Base-by-base conservation (phyloP, 2,888 invertebrate genomes). In the Drosophila acutilabella region DNA sequence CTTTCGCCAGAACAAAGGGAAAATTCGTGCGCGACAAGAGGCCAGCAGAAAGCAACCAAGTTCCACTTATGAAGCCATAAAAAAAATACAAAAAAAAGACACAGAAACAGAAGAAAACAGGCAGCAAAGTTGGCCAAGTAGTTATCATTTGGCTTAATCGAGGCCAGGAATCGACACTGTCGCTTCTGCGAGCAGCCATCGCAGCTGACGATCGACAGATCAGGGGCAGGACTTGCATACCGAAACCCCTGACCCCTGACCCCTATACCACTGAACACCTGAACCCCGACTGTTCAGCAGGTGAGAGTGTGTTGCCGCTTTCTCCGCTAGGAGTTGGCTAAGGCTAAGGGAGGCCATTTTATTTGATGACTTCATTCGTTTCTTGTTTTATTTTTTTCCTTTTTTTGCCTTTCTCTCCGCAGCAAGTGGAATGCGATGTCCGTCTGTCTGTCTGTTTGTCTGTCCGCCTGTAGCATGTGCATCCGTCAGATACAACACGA, bases 51-150 rank as follows among this genome's bases (percentile, higher is more conserved):
- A 70, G 83, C 81, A 81, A 62, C 81, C 81, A 71, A 80, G 85
- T 88, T 86, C 78, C 81, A 86, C 85, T 86, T 86, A 86, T 89
- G 89, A 86, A 89, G 85, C 61, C 88, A 87, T 86, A 89, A 86
- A 88, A 73, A 58, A 56, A 57, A 71, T 56, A 53, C 59, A 61
- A 42, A 62, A 65, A 64, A 47, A 56, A 53, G 59, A 71, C 58
- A 53, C 61, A 51, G 59, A 71, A 58, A 53, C 61, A 61, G 41
- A 57, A 64, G 64, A 58, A 38, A 54, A 71, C 67, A 77, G 68
- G 71, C 71, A 61, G 65, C 56, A 8, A 30, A 54, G 38, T 60
- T 45, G 47, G 47, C 26, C 59, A 64, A 52, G 51, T 58, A 73
- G 64, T 59, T 74, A 72, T 71, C 79, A 65, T 20, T 57, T 45